phyloP scores from a whole-genome alignment of 1,140 invertebrate species.

The Nasonia longicornis region DNA sequence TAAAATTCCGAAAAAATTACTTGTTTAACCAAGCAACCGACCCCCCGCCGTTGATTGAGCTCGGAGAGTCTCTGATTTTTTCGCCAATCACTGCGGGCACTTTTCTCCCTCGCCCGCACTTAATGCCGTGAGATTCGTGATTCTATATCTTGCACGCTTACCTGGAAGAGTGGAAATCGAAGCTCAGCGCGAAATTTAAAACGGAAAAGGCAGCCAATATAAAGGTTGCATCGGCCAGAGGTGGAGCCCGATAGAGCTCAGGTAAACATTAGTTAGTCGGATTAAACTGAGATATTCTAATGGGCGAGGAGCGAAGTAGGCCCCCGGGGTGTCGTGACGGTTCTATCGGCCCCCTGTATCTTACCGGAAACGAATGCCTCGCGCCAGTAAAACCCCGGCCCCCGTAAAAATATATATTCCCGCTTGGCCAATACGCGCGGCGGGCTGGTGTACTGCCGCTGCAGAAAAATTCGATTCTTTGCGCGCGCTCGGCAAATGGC shows the following conservation, averaged over 20 bases:
- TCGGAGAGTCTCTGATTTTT: conserved; percentile 16
- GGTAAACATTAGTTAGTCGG: conserved; percentile 60
- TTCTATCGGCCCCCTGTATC: conserved; percentile 60
- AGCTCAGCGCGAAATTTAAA: not conserved
- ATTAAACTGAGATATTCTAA: conserved; percentile 67
- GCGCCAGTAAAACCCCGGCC: conserved; percentile 46
- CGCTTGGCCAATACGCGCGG: conserved; percentile 52
- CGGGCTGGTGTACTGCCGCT: not conserved
- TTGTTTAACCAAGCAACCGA: conserved; percentile 54
- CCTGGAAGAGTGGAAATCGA: not conserved
- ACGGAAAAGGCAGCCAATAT: not conserved
- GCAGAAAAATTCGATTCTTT: conserved; percentile 38
- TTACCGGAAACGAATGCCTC: conserved; percentile 53
- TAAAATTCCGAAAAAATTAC: conserved; percentile 61
- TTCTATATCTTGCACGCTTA: no score
- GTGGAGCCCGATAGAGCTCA: conserved; percentile 51
- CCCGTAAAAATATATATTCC: conserved; percentile 54
- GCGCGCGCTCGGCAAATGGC: conserved; percentile 18
- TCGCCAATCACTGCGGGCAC: conserved; percentile 39
- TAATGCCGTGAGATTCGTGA: not conserved
- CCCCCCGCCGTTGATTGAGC: conserved; percentile 30
- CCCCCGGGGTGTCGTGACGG: conserved; percentile 61
- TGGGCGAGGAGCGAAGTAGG: conserved; percentile 55
- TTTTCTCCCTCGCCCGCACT: not conserved
- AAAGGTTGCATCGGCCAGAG: conserved; percentile 25